These are phyloP conservation scores for Lethrus apterus DNA, from an alignment of 1,140 invertebrate species.

Conservation along the genomic window DNA sequence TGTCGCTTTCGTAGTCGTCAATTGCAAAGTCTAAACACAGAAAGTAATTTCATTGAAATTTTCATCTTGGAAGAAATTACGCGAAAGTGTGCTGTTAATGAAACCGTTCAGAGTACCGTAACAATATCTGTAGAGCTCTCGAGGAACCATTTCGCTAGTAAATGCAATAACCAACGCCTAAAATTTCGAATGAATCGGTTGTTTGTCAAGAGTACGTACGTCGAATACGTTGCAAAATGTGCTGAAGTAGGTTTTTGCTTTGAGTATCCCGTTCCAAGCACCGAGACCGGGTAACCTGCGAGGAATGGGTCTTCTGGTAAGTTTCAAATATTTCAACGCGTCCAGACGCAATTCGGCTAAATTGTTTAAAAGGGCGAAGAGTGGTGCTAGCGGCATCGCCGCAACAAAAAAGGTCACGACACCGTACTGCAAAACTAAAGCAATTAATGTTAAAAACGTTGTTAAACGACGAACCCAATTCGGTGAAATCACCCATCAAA, in stretches of 20 bases:
- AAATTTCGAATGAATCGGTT: constrained; percentile 27
- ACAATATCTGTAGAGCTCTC: constrained; percentile 67
- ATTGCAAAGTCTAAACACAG: constrained; percentile 19
- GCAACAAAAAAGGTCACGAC: constrained; percentile 79
- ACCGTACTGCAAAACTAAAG: constrained; percentile 72
- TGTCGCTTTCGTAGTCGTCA: constrained; percentile 11
- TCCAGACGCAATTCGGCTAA: constrained; percentile 71
- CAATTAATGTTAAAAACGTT: constrained; percentile 2
- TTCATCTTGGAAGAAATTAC: constrained; percentile 20
- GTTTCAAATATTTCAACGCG: constrained; percentile 67
- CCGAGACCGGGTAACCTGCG: constrained; percentile 58
- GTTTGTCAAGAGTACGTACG: background rate
- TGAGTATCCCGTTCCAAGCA: constrained; percentile 50
- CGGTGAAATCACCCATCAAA: constrained; percentile 17
- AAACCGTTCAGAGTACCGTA: constrained; percentile 64
- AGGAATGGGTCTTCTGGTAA: constrained; percentile 61
- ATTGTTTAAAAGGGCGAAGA: constrained; percentile 75
- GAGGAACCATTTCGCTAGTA: constrained; percentile 94
- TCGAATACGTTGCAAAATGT: constrained; percentile 30
- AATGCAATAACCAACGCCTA: constrained; percentile 97
- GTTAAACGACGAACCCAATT: background rate
- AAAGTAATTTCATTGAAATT: background rate
- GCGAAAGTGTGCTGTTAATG: constrained; percentile 64
- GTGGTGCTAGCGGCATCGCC: constrained; percentile 71
- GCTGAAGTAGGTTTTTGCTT: constrained; percentile 26